Percentiles rank a stretch among this genome's conserved stretches.
Evolutionary conservation across 2,888 invertebrate species (phyloP).

Genomic region (Leptura quadrifasciata): DNA sequence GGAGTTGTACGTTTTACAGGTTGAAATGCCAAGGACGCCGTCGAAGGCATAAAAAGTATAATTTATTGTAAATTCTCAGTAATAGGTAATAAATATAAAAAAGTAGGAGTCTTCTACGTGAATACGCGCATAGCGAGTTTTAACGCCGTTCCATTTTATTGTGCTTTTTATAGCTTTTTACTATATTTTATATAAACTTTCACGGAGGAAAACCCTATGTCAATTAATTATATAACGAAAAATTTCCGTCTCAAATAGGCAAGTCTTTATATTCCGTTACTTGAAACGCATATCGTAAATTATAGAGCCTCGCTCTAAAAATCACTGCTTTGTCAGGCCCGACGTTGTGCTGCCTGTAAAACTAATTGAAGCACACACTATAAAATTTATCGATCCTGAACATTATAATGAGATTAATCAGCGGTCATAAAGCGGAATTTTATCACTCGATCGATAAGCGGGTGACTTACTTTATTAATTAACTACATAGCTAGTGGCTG

Average conservation of each 20-base stretch:
- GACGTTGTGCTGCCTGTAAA: neutral
- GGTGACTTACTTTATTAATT: neutral
- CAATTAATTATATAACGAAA: neutral
- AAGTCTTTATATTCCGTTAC: neutral
- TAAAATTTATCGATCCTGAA: neutral
- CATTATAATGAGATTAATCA: slow-evolving; percentile 4
- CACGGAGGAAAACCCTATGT: too few relatives aligned
- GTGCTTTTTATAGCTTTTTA: too few relatives aligned
- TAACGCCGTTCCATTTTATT: too few relatives aligned
- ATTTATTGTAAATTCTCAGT: too few relatives aligned
- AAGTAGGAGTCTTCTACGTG: too few relatives aligned
- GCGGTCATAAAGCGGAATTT: slow-evolving; percentile 7
- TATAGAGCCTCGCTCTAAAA: neutral
- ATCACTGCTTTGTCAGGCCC: neutral
- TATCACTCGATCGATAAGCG: neutral
- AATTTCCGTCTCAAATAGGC: neutral
- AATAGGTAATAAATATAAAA: too few relatives aligned
- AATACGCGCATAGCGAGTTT: too few relatives aligned
- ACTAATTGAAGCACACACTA: neutral
- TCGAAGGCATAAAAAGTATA: too few relatives aligned
- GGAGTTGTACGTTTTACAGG: too few relatives aligned
- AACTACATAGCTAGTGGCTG: slow-evolving; percentile 1
- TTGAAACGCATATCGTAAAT: neutral
- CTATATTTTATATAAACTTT: too few relatives aligned
- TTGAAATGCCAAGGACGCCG: too few relatives aligned